A percentile compares a stretch with the other conserved stretches of the same genome.
phyloP scores from a whole-genome alignment of 2,888 invertebrate species.

The Rhogogaster chlorosoma region DNA sequence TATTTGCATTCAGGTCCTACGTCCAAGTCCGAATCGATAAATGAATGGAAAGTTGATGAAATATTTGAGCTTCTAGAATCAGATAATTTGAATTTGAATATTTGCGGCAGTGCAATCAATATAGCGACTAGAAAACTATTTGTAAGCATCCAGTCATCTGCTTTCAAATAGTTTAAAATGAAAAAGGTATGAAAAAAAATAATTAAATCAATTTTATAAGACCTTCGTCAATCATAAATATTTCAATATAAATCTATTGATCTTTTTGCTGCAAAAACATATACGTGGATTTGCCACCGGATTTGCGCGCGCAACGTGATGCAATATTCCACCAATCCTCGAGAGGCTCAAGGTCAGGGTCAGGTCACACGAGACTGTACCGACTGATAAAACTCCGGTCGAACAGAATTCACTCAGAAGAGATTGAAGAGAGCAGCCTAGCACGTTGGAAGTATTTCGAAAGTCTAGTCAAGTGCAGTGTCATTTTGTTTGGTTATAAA shows the following conservation, averaged over 20 bases:
- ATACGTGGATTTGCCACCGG: neutral
- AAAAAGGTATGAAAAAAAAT: neutral
- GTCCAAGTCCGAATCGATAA: slow-evolving; percentile 10
- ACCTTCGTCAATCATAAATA: neutral
- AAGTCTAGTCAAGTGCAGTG: slow-evolving; percentile 13
- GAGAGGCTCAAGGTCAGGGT: slow-evolving; percentile 18
- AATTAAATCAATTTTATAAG: neutral
- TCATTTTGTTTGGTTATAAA: slow-evolving; percentile 52
- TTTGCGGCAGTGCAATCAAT: slow-evolving; percentile 24
- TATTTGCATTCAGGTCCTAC: neutral
- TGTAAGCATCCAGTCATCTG: neutral
- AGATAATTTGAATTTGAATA: slow-evolving; percentile 22
- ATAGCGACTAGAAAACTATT: neutral
- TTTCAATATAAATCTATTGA: neutral
- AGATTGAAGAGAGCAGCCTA: neutral
- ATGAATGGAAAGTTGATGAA: neutral
- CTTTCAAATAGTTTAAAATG: neutral
- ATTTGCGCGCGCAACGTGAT: slow-evolving; percentile 16
- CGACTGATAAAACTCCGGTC: neutral
- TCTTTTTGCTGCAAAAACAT: neutral
- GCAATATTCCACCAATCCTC: slow-evolving; percentile 26
- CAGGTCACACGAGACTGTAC: slow-evolving; percentile 4
- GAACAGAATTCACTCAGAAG: no score
- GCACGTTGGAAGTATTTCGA: neutral
- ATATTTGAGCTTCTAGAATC: neutral